Conservation (phyloP, 2,113 vertebrate genomes). For the Oxygymnocypris stewartii region DNA sequence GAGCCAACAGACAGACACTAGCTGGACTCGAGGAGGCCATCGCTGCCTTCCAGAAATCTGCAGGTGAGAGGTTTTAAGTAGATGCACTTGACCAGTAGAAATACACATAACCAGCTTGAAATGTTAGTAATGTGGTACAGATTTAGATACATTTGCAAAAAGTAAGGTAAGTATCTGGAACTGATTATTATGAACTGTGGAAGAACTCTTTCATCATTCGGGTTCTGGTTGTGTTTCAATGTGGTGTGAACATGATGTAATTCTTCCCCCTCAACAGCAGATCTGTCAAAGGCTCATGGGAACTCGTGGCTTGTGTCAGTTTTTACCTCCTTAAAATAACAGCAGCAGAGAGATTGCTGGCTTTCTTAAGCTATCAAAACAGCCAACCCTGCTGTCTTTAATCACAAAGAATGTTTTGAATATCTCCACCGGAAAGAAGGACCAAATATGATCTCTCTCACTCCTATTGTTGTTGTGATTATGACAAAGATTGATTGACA, state of each 20-base stretch:
- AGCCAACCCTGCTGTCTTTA: neutral
- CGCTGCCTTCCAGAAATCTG: conserved; percentile 86
- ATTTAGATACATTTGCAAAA: neutral
- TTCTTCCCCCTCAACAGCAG: conserved; percentile 13
- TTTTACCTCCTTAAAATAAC: conserved; percentile 32
- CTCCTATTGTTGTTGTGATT: neutral
- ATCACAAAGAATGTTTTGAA: conserved; percentile 9
- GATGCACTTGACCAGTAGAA: neutral
- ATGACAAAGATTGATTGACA: conserved; percentile 31
- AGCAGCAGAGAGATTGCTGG: neutral
- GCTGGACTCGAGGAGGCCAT: conserved; percentile 82
- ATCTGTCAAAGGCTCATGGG: conserved; percentile 25
- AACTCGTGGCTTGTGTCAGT: conserved; percentile 31
- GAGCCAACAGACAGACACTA: conserved; percentile 82
- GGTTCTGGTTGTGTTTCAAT: conserved; percentile 26
- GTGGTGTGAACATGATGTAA: conserved; percentile 14
- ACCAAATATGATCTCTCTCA: neutral
- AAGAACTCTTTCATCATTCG: neutral
- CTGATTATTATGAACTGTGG: neutral
- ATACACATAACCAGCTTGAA: neutral
- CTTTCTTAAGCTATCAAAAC: conserved; percentile 11
- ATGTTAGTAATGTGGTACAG: neutral
- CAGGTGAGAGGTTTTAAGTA: conserved; percentile 71
- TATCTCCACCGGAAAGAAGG: neutral
- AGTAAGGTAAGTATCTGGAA: neutral